phyloP scores from a whole-genome alignment of 2,797 vertebrate genomes.

The Pteropus rufus region DNA sequence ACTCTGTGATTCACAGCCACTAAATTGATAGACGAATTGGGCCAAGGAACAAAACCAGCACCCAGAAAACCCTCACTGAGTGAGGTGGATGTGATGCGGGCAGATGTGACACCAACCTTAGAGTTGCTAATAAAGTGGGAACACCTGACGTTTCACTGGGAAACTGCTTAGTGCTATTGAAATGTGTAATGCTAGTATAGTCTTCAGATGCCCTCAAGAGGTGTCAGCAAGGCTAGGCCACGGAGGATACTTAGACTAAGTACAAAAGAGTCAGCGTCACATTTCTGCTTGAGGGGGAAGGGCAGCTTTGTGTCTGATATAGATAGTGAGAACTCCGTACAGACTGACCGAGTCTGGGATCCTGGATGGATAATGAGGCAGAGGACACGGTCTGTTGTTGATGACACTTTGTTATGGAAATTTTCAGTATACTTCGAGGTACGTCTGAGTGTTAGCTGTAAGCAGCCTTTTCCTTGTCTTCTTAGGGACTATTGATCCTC shows the following conservation, averaged over 20 bases:
- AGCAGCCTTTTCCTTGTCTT: background rate
- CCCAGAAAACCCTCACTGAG: background rate
- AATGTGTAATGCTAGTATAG: background rate
- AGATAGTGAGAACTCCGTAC: background rate
- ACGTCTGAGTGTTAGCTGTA: background rate
- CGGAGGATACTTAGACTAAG: background rate
- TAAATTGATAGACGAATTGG: background rate
- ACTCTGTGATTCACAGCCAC: background rate
- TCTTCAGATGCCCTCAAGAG: background rate
- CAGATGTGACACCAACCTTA: background rate
- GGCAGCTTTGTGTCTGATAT: background rate
- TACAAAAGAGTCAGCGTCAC: background rate
- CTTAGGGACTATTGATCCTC: background rate
- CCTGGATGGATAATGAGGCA: background rate
- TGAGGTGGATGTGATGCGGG: background rate
- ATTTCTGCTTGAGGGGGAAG: background rate
- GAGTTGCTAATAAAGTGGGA: background rate
- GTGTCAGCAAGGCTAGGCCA: background rate
- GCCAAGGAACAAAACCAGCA: background rate
- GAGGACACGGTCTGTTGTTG: background rate
- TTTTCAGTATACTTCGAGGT: background rate
- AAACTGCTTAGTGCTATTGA: background rate
- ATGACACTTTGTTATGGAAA: background rate
- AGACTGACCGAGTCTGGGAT: background rate
- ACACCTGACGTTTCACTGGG: background rate